Conservation (phyloP, 2,888 invertebrate species). For the Lepidonotus clava region DNA sequence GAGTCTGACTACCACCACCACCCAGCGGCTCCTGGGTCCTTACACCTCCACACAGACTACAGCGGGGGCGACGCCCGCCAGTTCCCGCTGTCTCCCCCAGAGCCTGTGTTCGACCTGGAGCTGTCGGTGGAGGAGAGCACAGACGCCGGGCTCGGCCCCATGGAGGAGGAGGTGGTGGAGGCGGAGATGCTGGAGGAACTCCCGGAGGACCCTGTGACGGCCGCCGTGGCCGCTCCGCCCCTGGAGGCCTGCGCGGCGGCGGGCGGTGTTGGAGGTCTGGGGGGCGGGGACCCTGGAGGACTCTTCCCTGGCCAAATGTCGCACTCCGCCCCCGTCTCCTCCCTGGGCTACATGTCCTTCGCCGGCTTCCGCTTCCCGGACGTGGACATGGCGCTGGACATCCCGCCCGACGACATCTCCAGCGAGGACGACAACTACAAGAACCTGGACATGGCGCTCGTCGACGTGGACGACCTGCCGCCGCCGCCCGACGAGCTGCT, state of each 20-base stretch:
- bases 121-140: neutral
- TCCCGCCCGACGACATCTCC: slow-evolving; percentile 67
- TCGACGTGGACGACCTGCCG: slow-evolving; percentile 63
- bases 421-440: slow-evolving; percentile 64
- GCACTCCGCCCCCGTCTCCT: neutral
- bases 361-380: slow-evolving; percentile 41
- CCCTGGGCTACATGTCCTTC: slow-evolving; percentile 39
- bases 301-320: neutral
- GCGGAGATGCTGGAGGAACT: neutral
- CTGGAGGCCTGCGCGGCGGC: slow-evolving; percentile 3
- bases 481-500: slow-evolving; percentile 67
- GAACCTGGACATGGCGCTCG: slow-evolving; percentile 4
- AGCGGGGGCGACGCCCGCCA: neutral
- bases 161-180: neutral
- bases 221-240: neutral
- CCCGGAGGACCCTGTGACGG: neutral
- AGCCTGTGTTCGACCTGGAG: slow-evolving; percentile 38
- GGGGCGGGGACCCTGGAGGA: neutral
- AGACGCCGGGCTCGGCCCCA: neutral
- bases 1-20: neutral
- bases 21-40: neutral
- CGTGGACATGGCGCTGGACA: slow-evolving; percentile 60
- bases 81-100: slow-evolving; percentile 1
- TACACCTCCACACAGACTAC: neutral
- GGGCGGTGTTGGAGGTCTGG: too few relatives aligned